Evolutionary conservation across 2,888 invertebrate species (phyloP).

Genomic region (Chymomyza fuscimana): DNA sequence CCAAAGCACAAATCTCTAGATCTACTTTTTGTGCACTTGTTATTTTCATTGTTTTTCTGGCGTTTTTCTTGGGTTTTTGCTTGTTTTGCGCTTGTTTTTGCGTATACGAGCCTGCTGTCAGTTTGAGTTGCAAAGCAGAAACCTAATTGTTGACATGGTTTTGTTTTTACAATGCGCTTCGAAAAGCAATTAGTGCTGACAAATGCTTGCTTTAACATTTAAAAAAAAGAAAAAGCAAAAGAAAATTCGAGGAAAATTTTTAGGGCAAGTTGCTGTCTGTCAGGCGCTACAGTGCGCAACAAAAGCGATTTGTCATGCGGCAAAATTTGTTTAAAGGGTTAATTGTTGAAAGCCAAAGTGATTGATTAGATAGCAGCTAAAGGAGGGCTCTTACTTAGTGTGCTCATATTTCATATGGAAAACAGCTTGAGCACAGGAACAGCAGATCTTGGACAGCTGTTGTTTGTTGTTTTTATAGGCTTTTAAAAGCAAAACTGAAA

Average conservation of each 20-base stretch:
- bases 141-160: constrained; percentile 44
- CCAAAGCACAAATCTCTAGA: constrained; percentile 19
- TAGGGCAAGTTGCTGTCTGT: constrained; percentile 36
- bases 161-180: constrained; percentile 32
- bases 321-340: constrained; percentile 44
- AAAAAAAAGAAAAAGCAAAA: constrained; percentile 11
- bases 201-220: constrained; percentile 47
- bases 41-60: constrained; percentile 27
- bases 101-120: neutral
- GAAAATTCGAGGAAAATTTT: neutral
- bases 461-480: neutral
- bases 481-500: neutral
- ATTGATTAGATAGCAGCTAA: constrained; percentile 47
- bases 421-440: neutral
- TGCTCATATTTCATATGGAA: no score
- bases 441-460: constrained; percentile 6
- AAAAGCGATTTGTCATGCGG: constrained; percentile 61
- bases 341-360: constrained; percentile 48
- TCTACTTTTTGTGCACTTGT: constrained; percentile 8
- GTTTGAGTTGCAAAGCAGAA: constrained; percentile 18
- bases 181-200: constrained; percentile 64
- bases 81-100: neutral
- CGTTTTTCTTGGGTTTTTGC: neutral
- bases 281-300: constrained; percentile 33
- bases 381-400: neutral